Evolutionary conservation across 2,797 vertebrate species (phyloP).

Genomic region (Chrosomus eos): DNA sequence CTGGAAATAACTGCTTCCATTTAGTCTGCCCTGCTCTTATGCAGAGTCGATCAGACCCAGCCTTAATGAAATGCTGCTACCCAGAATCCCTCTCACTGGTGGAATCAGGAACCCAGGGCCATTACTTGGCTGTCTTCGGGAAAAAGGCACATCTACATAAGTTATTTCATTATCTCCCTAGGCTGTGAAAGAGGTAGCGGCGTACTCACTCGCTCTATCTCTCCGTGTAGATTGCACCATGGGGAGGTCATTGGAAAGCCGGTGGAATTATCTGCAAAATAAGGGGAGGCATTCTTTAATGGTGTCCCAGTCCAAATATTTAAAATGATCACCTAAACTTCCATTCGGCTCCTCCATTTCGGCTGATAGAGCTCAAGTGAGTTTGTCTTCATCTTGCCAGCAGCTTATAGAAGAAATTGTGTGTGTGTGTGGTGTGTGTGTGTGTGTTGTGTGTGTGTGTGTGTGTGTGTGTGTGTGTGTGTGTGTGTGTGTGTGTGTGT

Average conservation of each 20-base stretch:
- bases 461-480: not conserved
- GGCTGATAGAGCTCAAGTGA: constrained; percentile 71
- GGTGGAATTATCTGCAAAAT: constrained; percentile 91
- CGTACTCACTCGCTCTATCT: constrained; percentile 79
- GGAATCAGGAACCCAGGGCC: constrained; percentile 66
- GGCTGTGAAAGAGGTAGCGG: constrained; percentile 63
- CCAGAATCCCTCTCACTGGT: constrained; percentile 66
- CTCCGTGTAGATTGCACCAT: constrained; percentile 70
- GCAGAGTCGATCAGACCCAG: constrained; percentile 67
- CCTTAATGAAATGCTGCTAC: constrained; percentile 70
- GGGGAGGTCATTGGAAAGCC: constrained; percentile 86
- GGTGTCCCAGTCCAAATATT: constrained; percentile 89
- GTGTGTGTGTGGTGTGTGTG: not conserved
- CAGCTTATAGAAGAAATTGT: constrained; percentile 18
- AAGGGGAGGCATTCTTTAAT: constrained; percentile 87
- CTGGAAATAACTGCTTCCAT: constrained; percentile 65
- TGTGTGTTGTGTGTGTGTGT: not conserved
- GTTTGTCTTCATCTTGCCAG: constrained; percentile 58
- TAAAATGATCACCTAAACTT: constrained; percentile 87
- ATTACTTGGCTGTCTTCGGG: constrained; percentile 71
- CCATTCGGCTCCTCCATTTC: constrained; percentile 79
- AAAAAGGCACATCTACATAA: constrained; percentile 77
- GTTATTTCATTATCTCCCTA: constrained; percentile 80
- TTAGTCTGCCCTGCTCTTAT: constrained; percentile 64
- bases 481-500: too few relatives aligned